A percentile compares a stretch with the other conserved stretches of the same genome.
Evolutionary conservation across 2,113 vertebrate genomes (phyloP).

Genomic region (Uropsilus gracilis): DNA sequence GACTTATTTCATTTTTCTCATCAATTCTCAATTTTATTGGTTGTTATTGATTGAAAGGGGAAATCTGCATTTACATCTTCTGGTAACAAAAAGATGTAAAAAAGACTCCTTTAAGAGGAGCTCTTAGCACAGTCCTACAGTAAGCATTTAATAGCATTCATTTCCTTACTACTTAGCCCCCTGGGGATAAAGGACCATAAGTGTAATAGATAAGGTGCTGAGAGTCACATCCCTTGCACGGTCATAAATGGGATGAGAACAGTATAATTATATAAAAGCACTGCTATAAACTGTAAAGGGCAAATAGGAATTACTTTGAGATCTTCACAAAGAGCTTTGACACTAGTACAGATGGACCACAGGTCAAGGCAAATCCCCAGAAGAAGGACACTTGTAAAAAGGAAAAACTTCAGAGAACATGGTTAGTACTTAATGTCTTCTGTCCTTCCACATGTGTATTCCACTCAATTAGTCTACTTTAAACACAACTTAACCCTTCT

Average conservation of each 20-base stretch:
- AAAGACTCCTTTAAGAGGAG: background rate
- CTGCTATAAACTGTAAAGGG: background rate
- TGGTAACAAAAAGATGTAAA: constrained; percentile 34
- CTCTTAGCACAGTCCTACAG: background rate
- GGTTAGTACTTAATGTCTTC: background rate
- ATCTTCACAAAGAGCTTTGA: constrained; percentile 24
- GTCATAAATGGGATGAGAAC: constrained; percentile 53
- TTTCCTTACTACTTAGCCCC: background rate
- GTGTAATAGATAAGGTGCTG: background rate
- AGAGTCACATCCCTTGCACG: background rate
- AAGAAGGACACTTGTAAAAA: background rate
- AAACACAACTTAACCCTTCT: constrained; percentile 58
- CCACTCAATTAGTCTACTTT: constrained; percentile 29
- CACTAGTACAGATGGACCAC: background rate
- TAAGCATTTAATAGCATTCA: background rate
- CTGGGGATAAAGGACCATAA: constrained; percentile 23
- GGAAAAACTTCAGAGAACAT: background rate
- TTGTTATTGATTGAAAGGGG: constrained; percentile 47
- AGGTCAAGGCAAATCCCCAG: background rate
- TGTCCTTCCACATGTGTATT: background rate
- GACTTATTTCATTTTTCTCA: constrained; percentile 44
- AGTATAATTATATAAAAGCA: constrained; percentile 45
- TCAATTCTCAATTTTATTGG: background rate
- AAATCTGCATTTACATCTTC: constrained; percentile 18
- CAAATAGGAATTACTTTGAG: background rate